phyloP scores from a whole-genome alignment of 2,113 vertebrate genomes.

The Galemys pyrenaicus region DNA sequence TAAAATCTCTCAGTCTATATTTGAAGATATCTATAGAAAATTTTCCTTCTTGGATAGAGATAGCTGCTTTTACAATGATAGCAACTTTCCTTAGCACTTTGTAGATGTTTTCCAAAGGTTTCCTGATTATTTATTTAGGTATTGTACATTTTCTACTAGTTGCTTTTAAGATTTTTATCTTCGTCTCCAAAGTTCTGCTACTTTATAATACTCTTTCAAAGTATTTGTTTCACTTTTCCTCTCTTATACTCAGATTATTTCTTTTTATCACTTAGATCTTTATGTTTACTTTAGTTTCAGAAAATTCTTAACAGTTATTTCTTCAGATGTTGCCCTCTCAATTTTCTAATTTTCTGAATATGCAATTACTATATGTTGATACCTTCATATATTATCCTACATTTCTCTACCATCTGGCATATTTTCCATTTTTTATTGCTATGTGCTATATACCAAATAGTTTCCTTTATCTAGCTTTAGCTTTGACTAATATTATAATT shows the following conservation, averaged over 20 bases:
- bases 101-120: background rate
- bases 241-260: background rate
- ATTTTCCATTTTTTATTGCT: background rate
- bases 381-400: background rate
- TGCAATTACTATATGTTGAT: background rate
- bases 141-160: constrained; percentile 29
- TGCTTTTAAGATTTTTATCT: constrained; percentile 28
- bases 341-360: background rate
- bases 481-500: background rate
- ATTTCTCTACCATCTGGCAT: background rate
- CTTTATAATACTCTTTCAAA: background rate
- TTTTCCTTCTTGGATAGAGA: background rate
- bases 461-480: background rate
- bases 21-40: background rate
- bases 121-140: background rate
- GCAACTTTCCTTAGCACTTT: constrained; percentile 10
- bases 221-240: constrained; percentile 1
- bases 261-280: background rate
- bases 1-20: background rate
- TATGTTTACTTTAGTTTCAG: background rate
- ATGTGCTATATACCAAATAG: background rate
- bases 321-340: background rate
- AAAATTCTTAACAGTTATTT: background rate
- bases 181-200: background rate
- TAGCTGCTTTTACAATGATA: background rate